Evolutionary conservation across 2,888 invertebrate species (phyloP).

Genomic region (Sialis lutaria): DNA sequence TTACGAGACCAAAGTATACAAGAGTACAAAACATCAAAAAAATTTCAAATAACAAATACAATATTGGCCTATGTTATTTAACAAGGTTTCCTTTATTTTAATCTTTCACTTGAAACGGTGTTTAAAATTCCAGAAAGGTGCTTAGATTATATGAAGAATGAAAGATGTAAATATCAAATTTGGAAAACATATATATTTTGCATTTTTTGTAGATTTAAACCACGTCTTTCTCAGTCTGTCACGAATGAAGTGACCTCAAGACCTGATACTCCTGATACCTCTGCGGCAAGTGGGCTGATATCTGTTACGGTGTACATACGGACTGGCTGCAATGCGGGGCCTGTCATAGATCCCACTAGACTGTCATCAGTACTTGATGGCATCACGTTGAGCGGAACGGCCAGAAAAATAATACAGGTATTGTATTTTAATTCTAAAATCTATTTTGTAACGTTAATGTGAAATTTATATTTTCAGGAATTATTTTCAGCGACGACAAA

Average conservation of each 20-base stretch:
- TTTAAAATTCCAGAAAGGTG: no score
- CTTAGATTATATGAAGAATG: no score
- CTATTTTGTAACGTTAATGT: no score
- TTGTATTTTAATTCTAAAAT: background rate
- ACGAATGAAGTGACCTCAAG: constrained; percentile 13
- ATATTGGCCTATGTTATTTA: no score
- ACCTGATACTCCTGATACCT: constrained; percentile 24
- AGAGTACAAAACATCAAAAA: no score
- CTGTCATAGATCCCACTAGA: constrained; percentile 28
- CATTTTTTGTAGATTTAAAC: constrained; percentile 8
- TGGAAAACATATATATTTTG: background rate
- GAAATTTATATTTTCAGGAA: constrained; percentile 9
- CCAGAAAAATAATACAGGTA: constrained; percentile 19
- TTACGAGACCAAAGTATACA: no score
- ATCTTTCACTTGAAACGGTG: no score
- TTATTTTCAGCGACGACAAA: constrained; percentile 21
- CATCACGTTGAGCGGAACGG: constrained; percentile 23
- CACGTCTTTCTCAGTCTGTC: constrained; percentile 5
- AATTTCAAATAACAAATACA: no score
- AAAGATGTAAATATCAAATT: no score
- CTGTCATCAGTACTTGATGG: constrained; percentile 31
- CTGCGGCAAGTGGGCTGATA: constrained; percentile 25
- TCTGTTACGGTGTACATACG: constrained; percentile 31
- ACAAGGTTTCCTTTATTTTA: no score
- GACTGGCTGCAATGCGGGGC: constrained; percentile 31